Conservation (phyloP, 2,888 invertebrate species). For the Oscheius sp. region DNA sequence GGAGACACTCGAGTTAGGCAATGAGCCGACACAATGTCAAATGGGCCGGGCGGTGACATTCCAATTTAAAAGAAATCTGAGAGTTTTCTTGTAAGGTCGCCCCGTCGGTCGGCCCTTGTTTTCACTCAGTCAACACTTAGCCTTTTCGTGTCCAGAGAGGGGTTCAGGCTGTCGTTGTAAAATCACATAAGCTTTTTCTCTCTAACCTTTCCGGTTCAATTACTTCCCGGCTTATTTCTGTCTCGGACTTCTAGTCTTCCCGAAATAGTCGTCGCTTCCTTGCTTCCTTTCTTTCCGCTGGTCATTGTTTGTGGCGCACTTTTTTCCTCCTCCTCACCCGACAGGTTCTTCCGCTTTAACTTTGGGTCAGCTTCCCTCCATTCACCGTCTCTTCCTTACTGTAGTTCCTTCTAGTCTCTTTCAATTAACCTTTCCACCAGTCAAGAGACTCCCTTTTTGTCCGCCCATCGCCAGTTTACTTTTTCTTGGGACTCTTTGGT, state of each 20-base stretch:
- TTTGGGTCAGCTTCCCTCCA: background rate
- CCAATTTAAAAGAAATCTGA: too few species aligned
- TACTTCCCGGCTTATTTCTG: background rate
- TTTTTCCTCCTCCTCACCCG: background rate
- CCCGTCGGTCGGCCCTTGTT: slow-evolving; percentile 4
- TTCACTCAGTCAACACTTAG: slow-evolving; percentile 27
- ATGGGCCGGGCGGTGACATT: too few species aligned
- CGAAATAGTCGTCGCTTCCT: background rate
- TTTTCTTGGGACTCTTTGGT: background rate
- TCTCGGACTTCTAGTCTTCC: background rate
- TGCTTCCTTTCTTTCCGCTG: too few species aligned
- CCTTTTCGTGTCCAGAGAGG: slow-evolving; percentile 17
- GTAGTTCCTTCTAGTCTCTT: too few species aligned
- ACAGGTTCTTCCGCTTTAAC: slow-evolving; percentile 14
- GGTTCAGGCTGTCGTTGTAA: background rate
- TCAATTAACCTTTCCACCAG: too few species aligned
- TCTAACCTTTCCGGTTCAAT: background rate
- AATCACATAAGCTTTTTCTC: background rate
- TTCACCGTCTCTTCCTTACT: background rate
- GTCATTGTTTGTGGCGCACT: slow-evolving; percentile 12
- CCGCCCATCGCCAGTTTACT: too few species aligned
- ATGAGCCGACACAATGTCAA: too few species aligned
- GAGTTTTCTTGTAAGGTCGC: too few species aligned
- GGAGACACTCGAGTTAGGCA: too few species aligned
- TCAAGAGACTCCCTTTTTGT: too few species aligned